Evolutionary conservation across 2,113 vertebrate genomes (phyloP).

Genomic region (Chunga burmeisteri): DNA sequence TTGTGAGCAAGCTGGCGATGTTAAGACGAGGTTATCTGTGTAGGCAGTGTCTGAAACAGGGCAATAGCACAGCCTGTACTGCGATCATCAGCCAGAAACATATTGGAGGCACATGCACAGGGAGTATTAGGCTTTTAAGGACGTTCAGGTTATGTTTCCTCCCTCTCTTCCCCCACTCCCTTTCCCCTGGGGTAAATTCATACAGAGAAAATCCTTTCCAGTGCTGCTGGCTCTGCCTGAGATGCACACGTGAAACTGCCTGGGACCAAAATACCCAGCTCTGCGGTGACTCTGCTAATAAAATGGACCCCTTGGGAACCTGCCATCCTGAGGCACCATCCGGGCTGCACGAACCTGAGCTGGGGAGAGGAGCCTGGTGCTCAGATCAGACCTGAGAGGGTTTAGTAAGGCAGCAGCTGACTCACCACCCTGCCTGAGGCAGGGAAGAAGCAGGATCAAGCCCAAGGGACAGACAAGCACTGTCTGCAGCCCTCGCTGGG

Average conservation of each 20-base stretch:
- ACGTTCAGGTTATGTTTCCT: background rate
- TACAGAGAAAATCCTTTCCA: background rate
- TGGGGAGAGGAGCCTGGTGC: background rate
- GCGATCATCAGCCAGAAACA: background rate
- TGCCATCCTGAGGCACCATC: background rate
- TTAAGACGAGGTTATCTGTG: conserved; percentile 6
- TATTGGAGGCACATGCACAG: fast-evolving
- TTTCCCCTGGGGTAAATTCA: background rate
- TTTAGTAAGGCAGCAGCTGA: background rate
- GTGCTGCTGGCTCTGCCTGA: background rate
- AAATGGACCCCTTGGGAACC: background rate
- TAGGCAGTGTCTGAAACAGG: background rate
- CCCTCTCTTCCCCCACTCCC: background rate
- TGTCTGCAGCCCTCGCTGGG: background rate
- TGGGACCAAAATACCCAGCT: background rate
- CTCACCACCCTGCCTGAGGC: background rate
- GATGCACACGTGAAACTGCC: background rate
- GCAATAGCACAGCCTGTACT: background rate
- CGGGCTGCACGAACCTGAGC: background rate
- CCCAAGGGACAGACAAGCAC: background rate
- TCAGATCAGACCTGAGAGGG: background rate
- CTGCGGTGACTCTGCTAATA: background rate
- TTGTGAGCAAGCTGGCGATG: background rate
- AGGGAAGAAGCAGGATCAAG: background rate
- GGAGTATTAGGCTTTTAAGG: background rate